phyloP scores from a whole-genome alignment of 2,113 vertebrate genomes.

The Antechinus flavipes region DNA sequence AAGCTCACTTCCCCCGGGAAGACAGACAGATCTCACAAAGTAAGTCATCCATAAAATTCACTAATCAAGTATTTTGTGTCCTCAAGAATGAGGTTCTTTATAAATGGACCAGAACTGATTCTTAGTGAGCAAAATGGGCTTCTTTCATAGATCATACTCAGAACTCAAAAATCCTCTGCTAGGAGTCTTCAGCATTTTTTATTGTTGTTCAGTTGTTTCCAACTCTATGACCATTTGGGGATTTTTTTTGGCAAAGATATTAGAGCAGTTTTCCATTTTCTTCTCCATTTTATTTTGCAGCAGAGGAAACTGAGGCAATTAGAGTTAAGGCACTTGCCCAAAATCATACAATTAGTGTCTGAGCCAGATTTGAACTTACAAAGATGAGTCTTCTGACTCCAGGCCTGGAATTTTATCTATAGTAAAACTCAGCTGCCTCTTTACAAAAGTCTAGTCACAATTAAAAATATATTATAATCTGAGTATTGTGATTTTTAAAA shows the following conservation, averaged over 20 bases:
- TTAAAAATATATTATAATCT: neutral
- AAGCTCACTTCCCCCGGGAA: conserved; percentile 22
- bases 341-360: neutral
- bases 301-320: neutral
- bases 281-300: neutral
- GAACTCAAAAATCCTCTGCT: neutral
- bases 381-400: neutral
- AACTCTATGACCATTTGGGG: neutral
- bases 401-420: neutral
- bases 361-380: neutral
- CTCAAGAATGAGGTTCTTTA: neutral
- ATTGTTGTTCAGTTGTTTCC: neutral
- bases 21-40: conserved; percentile 36
- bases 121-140: neutral
- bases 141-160: conserved; percentile 15
- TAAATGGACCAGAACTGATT: conserved; percentile 12
- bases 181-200: neutral
- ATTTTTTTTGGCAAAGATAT: neutral
- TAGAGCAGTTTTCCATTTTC: neutral
- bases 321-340: neutral
- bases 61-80: neutral
- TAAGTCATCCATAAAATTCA: neutral
- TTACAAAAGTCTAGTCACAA: neutral
- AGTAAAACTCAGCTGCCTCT: neutral
- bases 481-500: neutral